Evolutionary conservation across 2,888 invertebrate species (phyloP).

Genomic region (Flexamia atlantica): DNA sequence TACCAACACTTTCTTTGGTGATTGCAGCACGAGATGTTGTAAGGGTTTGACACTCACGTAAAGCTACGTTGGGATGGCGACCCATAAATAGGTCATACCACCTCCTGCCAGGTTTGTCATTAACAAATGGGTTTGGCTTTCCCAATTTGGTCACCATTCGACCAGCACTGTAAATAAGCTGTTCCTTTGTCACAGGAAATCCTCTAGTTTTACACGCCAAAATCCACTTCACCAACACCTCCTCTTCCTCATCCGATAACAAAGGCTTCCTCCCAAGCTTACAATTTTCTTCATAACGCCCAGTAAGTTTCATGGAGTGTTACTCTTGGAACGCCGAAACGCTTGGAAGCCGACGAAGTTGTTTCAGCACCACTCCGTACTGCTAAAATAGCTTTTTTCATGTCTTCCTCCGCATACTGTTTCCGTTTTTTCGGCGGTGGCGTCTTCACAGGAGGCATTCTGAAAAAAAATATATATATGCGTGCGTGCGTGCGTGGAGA

Average conservation of each 20-base stretch:
- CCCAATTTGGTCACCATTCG: not conserved
- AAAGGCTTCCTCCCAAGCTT: not conserved
- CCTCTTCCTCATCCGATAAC: not conserved
- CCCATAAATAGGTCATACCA: not conserved
- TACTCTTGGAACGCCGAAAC: not conserved
- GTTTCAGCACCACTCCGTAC: conserved; percentile 10
- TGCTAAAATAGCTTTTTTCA: conserved; percentile 2
- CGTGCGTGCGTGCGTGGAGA: no score
- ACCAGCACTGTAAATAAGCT: not conserved
- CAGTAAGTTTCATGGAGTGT: conserved; percentile 10
- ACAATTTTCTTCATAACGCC: not conserved
- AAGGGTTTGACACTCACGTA: not conserved
- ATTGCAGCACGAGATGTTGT: not conserved
- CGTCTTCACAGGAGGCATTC: not conserved
- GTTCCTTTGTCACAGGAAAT: not conserved
- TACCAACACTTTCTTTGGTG: not conserved
- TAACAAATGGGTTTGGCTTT: not conserved
- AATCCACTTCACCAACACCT: not conserved
- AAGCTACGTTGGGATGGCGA: not conserved
- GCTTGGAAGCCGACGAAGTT: not conserved
- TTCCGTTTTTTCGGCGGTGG: not conserved
- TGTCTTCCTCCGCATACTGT: conserved; percentile 2
- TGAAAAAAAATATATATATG: not conserved
- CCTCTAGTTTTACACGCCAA: not conserved
- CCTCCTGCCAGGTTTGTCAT: not conserved